These are phyloP conservation scores for Macrotis lagotis DNA, from an alignment of 2,113 vertebrate species.

Conservation along the genomic window DNA sequence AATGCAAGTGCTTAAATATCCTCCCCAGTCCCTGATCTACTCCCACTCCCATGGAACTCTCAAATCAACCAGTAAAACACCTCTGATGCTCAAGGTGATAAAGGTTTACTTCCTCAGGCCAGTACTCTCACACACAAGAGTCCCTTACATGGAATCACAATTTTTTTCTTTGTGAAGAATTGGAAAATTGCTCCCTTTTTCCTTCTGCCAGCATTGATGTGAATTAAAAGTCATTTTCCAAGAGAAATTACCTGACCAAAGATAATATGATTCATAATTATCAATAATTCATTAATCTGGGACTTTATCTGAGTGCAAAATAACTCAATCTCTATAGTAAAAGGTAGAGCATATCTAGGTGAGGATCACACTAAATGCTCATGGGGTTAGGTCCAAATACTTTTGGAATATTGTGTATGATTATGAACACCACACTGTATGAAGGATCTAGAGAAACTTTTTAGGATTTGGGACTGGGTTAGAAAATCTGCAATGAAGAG, in stretches of 20 bases:
- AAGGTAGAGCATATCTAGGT: not conserved
- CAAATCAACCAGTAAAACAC: no score
- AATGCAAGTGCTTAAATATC: no score
- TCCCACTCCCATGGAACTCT: no score
- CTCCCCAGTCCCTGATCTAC: no score
- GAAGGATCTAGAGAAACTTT: not conserved
- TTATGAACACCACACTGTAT: not conserved
- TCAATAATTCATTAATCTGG: not conserved
- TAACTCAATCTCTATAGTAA: not conserved
- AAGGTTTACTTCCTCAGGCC: no score
- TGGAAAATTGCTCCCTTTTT: not conserved
- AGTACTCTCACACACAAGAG: no score
- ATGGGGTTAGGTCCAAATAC: not conserved
- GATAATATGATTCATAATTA: not conserved
- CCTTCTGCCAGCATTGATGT: not conserved
- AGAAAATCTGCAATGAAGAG: not conserved
- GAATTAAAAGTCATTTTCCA: not conserved
- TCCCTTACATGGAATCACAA: not conserved
- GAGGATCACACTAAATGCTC: not conserved
- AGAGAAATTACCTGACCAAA: not conserved
- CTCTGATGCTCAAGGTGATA: no score
- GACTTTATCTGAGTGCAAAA: not conserved
- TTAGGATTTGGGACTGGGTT: not conserved
- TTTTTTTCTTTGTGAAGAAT: not conserved
- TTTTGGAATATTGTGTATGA: not conserved